Evolutionary conservation across 2,113 vertebrate genomes (phyloP).

Genomic region (Azemiops feae): DNA sequence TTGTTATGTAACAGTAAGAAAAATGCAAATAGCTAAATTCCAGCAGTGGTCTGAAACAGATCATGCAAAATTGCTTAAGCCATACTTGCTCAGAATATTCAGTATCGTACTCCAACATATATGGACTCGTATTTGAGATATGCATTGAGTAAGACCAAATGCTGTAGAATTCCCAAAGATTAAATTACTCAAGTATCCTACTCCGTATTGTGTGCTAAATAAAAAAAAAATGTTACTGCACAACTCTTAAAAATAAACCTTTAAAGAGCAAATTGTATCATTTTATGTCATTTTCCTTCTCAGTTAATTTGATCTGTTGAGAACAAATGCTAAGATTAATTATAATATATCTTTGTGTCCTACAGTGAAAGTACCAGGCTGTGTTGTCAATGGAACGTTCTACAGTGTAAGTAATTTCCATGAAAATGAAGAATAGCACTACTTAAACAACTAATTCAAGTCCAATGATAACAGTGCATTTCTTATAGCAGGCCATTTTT

Average conservation of each 20-base stretch:
- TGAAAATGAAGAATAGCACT: neutral
- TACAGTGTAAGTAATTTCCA: constrained; percentile 59
- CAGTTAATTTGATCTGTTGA: neutral
- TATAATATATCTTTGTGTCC: constrained; percentile 24
- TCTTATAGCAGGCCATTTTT: neutral
- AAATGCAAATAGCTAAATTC: neutral
- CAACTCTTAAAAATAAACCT: neutral
- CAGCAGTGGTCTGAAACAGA: neutral
- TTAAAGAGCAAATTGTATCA: neutral
- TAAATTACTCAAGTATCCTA: neutral
- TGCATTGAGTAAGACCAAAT: neutral
- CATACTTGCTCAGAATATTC: neutral
- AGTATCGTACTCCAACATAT: neutral
- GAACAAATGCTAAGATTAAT: neutral
- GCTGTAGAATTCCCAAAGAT: neutral
- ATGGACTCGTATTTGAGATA: neutral
- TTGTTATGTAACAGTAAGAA: neutral
- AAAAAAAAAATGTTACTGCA: neutral
- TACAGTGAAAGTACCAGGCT: constrained; percentile 43
- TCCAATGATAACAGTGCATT: neutral
- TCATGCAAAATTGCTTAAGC: neutral
- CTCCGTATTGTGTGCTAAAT: neutral
- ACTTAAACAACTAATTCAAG: neutral
- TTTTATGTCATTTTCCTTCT: neutral
- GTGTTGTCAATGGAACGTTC: constrained; percentile 51